Percentiles rank a stretch among this genome's conserved stretches.
phyloP scores from a whole-genome alignment of 2,888 invertebrate genomes.

The Drosophila yooni region DNA sequence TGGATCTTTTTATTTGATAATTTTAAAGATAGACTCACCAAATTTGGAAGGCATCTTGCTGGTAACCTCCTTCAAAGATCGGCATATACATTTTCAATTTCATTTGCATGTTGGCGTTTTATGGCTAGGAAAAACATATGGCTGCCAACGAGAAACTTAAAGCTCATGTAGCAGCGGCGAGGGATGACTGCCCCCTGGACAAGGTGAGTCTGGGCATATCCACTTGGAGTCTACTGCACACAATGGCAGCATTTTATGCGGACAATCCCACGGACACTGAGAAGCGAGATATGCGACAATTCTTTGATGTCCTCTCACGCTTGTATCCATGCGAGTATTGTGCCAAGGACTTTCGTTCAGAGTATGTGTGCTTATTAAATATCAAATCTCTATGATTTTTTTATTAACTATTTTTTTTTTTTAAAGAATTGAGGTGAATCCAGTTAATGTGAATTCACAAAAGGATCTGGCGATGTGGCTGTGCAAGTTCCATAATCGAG shows the following conservation, averaged over 20 bases:
- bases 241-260: conserved; percentile 98
- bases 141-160: conserved; percentile 49
- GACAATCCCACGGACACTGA: conserved; percentile 90
- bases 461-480: conserved; percentile 93
- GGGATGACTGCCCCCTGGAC: conserved; percentile 90
- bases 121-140: conserved; percentile 62
- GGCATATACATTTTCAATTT: not conserved
- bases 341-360: conserved; percentile 93
- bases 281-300: conserved; percentile 91
- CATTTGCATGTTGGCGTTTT: not conserved
- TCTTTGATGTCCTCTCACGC: conserved; percentile 93
- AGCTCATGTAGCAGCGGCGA: conserved; percentile 27
- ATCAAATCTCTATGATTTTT: not conserved
- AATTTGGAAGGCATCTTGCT: not conserved
- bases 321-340: conserved; percentile 97
- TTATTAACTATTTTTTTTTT: not conserved
- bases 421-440: conserved; percentile 88
- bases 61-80: not conserved
- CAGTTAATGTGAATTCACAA: conserved; percentile 90
- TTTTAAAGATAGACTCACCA: not conserved
- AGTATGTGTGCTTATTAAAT: conserved; percentile 87
- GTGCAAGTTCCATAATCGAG: conserved; percentile 95
- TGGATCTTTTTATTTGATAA: not conserved
- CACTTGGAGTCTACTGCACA: conserved; percentile 97
- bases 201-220: conserved; percentile 91